Evolutionary conservation across 2,113 vertebrate genomes (phyloP).

Genomic region (Verasper variegatus): DNA sequence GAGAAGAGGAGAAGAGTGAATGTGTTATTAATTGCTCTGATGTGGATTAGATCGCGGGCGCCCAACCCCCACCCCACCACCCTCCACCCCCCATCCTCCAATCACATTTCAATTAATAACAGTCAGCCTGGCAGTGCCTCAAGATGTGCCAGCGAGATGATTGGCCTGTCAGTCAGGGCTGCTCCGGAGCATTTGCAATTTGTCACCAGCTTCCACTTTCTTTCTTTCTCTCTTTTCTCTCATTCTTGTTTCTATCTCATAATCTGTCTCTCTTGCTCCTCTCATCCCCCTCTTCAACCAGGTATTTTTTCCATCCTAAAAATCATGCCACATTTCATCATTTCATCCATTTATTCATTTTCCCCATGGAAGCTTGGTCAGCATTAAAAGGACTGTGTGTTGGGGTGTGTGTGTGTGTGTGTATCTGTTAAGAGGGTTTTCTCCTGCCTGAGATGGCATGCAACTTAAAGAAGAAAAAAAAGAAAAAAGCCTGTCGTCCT

Average conservation of each 20-base stretch:
- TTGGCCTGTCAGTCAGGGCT: conserved; percentile 81
- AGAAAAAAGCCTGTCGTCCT: conserved; percentile 34
- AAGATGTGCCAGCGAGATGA: conserved; percentile 78
- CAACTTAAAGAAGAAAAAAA: conserved; percentile 60
- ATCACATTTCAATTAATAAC: conserved; percentile 84
- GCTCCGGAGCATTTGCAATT: conserved; percentile 63
- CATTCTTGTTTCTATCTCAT: conserved; percentile 50
- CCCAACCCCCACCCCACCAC: conserved; percentile 28
- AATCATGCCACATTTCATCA: conserved; percentile 58
- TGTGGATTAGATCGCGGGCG: conserved; percentile 76
- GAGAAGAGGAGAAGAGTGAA: conserved; percentile 50
- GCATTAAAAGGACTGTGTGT: conserved; percentile 11
- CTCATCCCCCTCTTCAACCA: conserved; percentile 36
- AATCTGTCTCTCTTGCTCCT: conserved; percentile 25
- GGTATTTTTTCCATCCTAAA: conserved; percentile 9
- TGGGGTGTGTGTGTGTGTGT: neutral
- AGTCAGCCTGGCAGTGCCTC: conserved; percentile 76
- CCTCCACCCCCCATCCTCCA: conserved; percentile 60
- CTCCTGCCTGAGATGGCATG: conserved; percentile 47
- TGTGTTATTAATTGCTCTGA: conserved; percentile 82
- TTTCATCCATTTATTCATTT: conserved; percentile 62
- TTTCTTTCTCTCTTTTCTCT: conserved; percentile 29
- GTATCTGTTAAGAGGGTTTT: conserved; percentile 33
- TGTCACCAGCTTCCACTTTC: conserved; percentile 51
- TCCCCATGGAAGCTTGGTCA: conserved; percentile 52